These are phyloP conservation scores for Leptopilina clavipes DNA, from an alignment of 1,140 invertebrate species.

Conservation along the genomic window DNA sequence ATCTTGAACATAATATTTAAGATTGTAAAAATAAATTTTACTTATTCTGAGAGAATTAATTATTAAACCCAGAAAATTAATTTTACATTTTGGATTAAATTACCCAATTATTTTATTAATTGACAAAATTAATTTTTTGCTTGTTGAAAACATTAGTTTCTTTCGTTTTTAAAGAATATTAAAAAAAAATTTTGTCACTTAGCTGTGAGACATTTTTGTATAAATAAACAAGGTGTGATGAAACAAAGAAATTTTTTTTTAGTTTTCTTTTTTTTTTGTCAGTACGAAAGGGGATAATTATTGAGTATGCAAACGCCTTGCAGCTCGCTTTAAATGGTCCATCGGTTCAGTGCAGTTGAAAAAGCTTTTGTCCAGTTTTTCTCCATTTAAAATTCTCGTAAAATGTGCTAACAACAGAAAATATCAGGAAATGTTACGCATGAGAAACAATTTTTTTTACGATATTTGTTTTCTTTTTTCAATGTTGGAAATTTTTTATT, in stretches of 20 bases:
- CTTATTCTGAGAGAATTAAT: too few species aligned
- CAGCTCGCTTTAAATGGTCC: conserved; percentile 1
- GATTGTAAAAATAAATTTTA: too few species aligned
- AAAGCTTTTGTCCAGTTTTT: conserved; percentile 19
- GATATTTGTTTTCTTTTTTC: too few species aligned
- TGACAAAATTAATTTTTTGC: too few species aligned
- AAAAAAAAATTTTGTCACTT: neutral
- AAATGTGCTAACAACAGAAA: neutral
- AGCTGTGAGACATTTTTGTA: neutral
- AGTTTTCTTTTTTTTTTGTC: neutral
- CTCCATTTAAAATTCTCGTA: conserved; percentile 1
- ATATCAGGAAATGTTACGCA: neutral
- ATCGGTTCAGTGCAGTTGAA: conserved; percentile 15
- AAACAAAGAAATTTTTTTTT: neutral
- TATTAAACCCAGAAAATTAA: too few species aligned
- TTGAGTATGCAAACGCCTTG: conserved; percentile 4
- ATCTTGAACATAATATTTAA: too few species aligned
- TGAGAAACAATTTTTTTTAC: conserved; percentile 3
- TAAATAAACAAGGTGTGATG: neutral
- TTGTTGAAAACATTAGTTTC: too few species aligned
- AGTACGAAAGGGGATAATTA: neutral
- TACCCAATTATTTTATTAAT: too few species aligned
- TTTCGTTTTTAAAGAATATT: neutral
- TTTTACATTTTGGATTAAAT: too few species aligned
- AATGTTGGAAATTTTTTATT: too few species aligned